phyloP scores from a whole-genome alignment of 2,888 invertebrate genomes.

The Acrocyrtus sp. region DNA sequence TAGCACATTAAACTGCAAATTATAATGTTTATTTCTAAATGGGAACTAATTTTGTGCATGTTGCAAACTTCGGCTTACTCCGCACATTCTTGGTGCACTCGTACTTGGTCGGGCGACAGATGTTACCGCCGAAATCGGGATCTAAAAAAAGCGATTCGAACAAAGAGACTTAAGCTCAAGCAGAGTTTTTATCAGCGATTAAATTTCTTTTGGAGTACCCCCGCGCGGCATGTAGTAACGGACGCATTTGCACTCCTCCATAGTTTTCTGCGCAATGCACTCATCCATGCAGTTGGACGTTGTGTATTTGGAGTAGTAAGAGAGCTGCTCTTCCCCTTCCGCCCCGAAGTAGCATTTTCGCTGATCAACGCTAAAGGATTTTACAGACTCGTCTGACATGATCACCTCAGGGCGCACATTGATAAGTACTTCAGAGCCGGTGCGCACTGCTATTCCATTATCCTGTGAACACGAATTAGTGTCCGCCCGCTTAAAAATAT shows the following conservation, averaged over 20 bases:
- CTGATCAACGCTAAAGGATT: constrained; percentile 34
- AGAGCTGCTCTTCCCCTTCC: constrained; percentile 41
- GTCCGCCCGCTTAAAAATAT: constrained; percentile 13
- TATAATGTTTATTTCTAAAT: no score
- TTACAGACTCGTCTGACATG: constrained; percentile 21
- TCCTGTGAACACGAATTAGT: background rate
- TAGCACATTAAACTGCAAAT: background rate
- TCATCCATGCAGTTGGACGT: constrained; percentile 57
- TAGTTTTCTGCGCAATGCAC: constrained; percentile 51
- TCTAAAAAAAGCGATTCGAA: no score
- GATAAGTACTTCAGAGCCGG: constrained; percentile 14
- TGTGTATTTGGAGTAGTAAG: constrained; percentile 55
- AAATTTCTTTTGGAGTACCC: background rate
- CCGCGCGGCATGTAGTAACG: constrained; percentile 58
- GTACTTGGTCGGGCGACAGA: constrained; percentile 16
- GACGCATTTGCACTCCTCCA: constrained; percentile 45
- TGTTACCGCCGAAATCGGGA: no score
- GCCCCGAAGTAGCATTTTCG: constrained; percentile 57
- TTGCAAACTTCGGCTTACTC: no score
- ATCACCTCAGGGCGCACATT: constrained; percentile 48
- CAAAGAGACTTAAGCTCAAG: no score
- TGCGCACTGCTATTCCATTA: background rate
- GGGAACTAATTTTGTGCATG: no score
- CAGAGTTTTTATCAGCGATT: background rate
- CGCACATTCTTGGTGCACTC: constrained; percentile 48